Percentiles rank a stretch among this genome's conserved stretches.
phyloP scores from a whole-genome alignment of 37 sponge, comb jelly and placozoan species.

The Beroe forskalii region DNA sequence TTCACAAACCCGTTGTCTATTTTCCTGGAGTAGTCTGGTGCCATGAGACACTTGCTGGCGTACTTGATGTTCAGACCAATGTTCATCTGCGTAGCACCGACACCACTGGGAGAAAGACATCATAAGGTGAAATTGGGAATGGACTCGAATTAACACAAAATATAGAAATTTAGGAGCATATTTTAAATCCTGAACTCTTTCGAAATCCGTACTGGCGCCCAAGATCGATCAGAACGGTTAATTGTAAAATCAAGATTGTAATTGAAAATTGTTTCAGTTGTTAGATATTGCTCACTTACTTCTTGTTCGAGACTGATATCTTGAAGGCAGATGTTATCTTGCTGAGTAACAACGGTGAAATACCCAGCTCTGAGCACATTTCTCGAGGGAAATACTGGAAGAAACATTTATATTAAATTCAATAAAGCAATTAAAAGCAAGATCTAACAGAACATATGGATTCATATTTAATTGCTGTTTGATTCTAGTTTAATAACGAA shows the following conservation, averaged over 20 bases:
- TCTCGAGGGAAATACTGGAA: slow-evolving; percentile 32
- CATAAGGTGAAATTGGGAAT: not conserved
- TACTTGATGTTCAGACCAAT: slow-evolving; percentile 87
- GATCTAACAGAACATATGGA: too few species aligned
- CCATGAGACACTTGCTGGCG: slow-evolving; percentile 66
- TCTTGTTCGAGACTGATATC: slow-evolving; percentile 33
- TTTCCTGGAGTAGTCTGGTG: slow-evolving; percentile 48
- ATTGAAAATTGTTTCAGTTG: too few species aligned
- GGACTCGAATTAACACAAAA: too few species aligned
- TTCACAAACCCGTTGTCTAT: slow-evolving; percentile 38
- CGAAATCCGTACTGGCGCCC: too few species aligned
- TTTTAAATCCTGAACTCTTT: too few species aligned
- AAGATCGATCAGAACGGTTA: too few species aligned
- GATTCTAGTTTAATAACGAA: too few species aligned
- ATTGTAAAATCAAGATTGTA: too few species aligned
- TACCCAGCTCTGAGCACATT: slow-evolving; percentile 29
- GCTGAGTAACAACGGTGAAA: slow-evolving; percentile 52
- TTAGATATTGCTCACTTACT: slow-evolving; percentile 2
- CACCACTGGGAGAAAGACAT: slow-evolving; percentile 9
- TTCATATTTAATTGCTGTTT: too few species aligned
- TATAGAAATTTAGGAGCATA: too few species aligned
- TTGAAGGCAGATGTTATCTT: slow-evolving; percentile 56
- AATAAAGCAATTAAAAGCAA: too few species aligned
- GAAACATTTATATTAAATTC: too few species aligned
- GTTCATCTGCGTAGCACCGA: slow-evolving; percentile 62